Conservation (phyloP, 2,113 vertebrate species). For the Herpailurus yagouaroundi region DNA sequence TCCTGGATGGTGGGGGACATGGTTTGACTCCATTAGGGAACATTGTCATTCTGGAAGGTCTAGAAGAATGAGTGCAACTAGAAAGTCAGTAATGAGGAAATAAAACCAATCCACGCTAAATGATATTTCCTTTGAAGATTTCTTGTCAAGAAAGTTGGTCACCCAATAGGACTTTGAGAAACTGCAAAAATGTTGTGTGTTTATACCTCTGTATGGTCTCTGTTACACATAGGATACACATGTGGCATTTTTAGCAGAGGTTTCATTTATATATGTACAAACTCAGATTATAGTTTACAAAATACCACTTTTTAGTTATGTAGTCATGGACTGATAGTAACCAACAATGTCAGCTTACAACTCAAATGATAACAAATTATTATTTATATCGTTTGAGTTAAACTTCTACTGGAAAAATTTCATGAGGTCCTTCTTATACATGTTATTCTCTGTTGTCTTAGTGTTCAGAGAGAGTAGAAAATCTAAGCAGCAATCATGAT, state of each 20-base stretch:
- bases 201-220: neutral
- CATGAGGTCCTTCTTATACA: neutral
- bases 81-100: neutral
- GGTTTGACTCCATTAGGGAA: neutral
- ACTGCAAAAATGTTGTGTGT: neutral
- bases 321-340: neutral
- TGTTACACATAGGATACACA: neutral
- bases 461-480: neutral
- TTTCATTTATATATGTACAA: slow-evolving; percentile 27
- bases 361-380: neutral
- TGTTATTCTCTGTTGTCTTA: neutral
- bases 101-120: neutral
- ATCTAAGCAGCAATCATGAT: neutral
- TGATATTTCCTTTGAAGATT: neutral
- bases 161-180: neutral
- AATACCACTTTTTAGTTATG: neutral
- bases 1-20: neutral
- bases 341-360: neutral
- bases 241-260: neutral
- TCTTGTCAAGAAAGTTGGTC: neutral
- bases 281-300: neutral
- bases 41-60: neutral
- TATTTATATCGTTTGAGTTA: slow-evolving; percentile 23
- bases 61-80: neutral
- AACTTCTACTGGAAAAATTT: slow-evolving; percentile 14